Evolutionary conservation across 2,888 invertebrate genomes (phyloP).

Genomic region (Leptarthrus brevirostris): DNA sequence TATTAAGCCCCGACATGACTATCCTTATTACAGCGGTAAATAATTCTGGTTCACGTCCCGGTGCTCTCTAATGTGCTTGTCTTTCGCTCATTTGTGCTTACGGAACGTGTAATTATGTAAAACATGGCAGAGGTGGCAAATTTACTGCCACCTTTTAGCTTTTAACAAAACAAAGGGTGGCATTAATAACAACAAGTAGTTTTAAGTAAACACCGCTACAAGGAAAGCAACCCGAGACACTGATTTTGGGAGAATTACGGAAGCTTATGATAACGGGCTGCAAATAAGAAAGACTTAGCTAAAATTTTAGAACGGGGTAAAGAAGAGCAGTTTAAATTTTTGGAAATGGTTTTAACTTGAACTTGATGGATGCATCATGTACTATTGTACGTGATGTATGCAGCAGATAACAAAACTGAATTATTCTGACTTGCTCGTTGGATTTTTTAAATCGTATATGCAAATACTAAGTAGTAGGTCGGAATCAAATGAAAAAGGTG

Average conservation of each 20-base stretch:
- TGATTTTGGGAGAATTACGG: neutral
- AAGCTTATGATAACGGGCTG: neutral
- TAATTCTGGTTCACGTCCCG: conserved; percentile 41
- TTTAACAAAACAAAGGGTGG: conserved; percentile 17
- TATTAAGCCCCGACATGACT: conserved; percentile 36
- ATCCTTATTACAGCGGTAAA: conserved; percentile 44
- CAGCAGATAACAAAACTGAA: too few relatives aligned
- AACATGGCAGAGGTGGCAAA: conserved; percentile 21
- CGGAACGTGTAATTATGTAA: conserved; percentile 45
- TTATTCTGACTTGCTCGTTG: too few relatives aligned
- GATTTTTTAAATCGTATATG: too few relatives aligned
- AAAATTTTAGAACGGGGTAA: too few relatives aligned
- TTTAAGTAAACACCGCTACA: neutral
- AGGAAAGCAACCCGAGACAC: too few relatives aligned
- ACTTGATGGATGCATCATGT: too few relatives aligned
- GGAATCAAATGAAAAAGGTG: too few relatives aligned
- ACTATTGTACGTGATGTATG: too few relatives aligned
- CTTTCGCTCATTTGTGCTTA: conserved; percentile 38
- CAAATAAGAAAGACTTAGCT: neutral
- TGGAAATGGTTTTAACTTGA: too few relatives aligned
- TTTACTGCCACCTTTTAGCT: conserved; percentile 21
- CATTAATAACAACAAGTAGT: conserved; percentile 16
- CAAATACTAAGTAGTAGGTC: too few relatives aligned
- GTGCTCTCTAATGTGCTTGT: conserved; percentile 35
- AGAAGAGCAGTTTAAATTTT: too few relatives aligned